Evolutionary conservation across 2,113 vertebrate species (phyloP), one percentile per base, ranked within the genome.

Genomic region (Pluvialis apricaria): DNA sequence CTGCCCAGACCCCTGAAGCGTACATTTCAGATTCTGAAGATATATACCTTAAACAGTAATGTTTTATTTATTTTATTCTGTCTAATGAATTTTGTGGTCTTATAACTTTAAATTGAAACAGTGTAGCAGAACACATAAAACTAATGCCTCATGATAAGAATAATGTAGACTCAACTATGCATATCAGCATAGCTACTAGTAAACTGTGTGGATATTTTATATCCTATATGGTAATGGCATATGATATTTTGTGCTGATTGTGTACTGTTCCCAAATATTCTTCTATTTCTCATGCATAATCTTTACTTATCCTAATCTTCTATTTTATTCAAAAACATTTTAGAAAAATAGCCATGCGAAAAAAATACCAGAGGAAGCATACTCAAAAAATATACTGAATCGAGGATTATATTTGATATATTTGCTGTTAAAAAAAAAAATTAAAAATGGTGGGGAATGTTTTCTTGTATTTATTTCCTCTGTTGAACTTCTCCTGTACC

Each of bases 191-290:
- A 81, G 55, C n/a, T 90, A 15, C 72, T 45, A 18, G 49, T 52
- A 69, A 94, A 24, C 21, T 84, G 13, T 65, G 24, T 72, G n/a
- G 26, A 15, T 86, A 47, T 88, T 95, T 95, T 80, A 29, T 90
- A n/a, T 72, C 13, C 26, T 71, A 9, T 60, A 3, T 80, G 29
- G 36, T 81, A 58, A 49, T 45, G 72, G 21, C 24, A 44, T 61
- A 17, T 38, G 34, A 10, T 69, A 61, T 69, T 83, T 94, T 70
- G 28, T 88, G 34, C 11, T 81, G 21, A 44, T 78, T 70, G 10
- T 52, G 15, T 89, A 19, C 20, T 57, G 10, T 62, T 93, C 21
- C 45, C 71, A 65, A 96, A 87, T 96, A 96, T 86, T 96, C 97
- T 96, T 86, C 57, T 94, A 4, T 97, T 97, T 96, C 82, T 94